A percentile compares a stretch with the other conserved stretches of the same genome.
These are phyloP conservation scores for Ganaspis sp. DNA, from an alignment of 1,140 invertebrate genomes.

Conservation along the genomic window DNA sequence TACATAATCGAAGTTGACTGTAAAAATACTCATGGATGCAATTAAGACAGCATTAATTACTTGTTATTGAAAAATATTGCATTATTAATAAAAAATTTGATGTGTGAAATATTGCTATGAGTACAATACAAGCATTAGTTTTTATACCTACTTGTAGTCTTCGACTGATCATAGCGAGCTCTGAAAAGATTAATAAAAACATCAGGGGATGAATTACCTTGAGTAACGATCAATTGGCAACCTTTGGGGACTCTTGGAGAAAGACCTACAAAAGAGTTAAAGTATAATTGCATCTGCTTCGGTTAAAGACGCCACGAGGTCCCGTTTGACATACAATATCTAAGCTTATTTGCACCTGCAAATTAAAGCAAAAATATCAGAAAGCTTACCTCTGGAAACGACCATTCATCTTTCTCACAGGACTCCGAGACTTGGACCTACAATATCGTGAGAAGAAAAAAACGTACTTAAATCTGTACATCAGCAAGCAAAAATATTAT, in stretches of 20 bases:
- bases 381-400: slow-evolving; percentile 68
- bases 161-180: slow-evolving; percentile 45
- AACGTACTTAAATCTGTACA: slow-evolving; percentile 54
- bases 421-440: slow-evolving; percentile 69
- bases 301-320: slow-evolving; percentile 40
- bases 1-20: too few relatives aligned
- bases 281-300: slow-evolving; percentile 58
- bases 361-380: slow-evolving; percentile 47
- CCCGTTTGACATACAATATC: slow-evolving; percentile 30
- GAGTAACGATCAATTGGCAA: slow-evolving; percentile 58
- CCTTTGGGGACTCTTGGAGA: slow-evolving; percentile 65
- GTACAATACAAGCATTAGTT: slow-evolving; percentile 59
- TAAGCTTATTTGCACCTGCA: slow-evolving; percentile 63
- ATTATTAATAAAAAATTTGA: not conserved
- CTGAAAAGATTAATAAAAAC: slow-evolving; percentile 61
- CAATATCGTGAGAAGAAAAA: slow-evolving; percentile 64
- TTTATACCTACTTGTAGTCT: slow-evolving; percentile 65
- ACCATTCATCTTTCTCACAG: slow-evolving; percentile 60
- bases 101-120: slow-evolving; percentile 53
- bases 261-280: slow-evolving; percentile 70
- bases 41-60: not conserved
- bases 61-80: not conserved
- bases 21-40: too few relatives aligned
- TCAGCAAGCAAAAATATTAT: slow-evolving; percentile 46
- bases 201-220: slow-evolving; percentile 63